These are phyloP conservation scores for Tachypleus tridentatus DNA, from an alignment of 1,140 invertebrate species.

Conservation along the genomic window DNA sequence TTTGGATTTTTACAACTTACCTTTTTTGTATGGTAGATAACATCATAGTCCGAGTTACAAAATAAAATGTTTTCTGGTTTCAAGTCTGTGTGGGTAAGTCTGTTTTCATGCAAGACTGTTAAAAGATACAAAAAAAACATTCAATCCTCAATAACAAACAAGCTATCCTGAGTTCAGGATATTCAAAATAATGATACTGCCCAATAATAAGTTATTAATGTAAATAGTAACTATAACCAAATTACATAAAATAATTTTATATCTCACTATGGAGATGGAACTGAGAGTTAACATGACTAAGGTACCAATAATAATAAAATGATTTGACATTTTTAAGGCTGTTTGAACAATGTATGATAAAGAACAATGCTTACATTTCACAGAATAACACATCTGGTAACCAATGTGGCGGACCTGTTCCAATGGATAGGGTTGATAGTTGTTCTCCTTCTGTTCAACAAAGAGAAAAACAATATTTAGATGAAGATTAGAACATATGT, in stretches of 20 bases:
- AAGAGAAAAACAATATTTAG: too few species aligned
- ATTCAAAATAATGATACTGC: too few species aligned
- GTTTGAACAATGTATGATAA: not conserved
- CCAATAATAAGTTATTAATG: too few species aligned
- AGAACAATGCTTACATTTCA: constrained; percentile 53
- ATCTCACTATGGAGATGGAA: too few species aligned
- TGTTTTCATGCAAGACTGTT: constrained; percentile 84
- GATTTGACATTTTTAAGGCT: too few species aligned
- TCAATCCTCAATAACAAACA: constrained; percentile 27
- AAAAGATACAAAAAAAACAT: constrained; percentile 10
- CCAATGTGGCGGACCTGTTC: constrained; percentile 95
- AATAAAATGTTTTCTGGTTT: constrained; percentile 99
- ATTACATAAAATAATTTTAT: too few species aligned
- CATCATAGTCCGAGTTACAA: constrained; percentile 85
- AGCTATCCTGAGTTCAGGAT: constrained; percentile 44
- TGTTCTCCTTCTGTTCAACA: constrained; percentile 81
- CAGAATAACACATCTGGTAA: constrained; percentile 93
- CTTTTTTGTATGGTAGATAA: constrained; percentile 73
- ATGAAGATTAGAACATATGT: too few species aligned
- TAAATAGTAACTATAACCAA: too few species aligned
- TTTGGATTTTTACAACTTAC: constrained; percentile 37
- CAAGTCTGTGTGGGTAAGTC: constrained; percentile 97
- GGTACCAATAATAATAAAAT: too few species aligned
- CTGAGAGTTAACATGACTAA: too few species aligned
- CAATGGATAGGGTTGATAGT: constrained; percentile 94